Base-by-base conservation (phyloP, 2,113 vertebrate species). In the Diphyllodes magnificus region DNA sequence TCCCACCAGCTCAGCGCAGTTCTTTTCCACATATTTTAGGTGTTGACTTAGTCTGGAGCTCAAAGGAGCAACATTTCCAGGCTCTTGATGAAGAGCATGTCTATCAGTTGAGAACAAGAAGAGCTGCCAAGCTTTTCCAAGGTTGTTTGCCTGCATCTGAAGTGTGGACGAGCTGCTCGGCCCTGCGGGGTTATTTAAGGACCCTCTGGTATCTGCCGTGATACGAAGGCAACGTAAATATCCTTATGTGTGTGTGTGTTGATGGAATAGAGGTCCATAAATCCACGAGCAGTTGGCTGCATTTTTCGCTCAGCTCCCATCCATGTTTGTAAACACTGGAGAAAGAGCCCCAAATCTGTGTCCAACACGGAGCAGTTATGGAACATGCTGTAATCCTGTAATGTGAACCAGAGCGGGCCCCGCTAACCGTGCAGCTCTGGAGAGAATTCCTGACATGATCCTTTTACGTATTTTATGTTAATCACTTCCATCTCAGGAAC, bases 401-500 rank as follows among this genome's bases (percentile, higher is more conserved):
- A 98, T 98, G 95, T 27, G 93, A 98, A 98, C 94, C 98, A 98
- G 98, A 97, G 97, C n/a, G 91, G 82, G 81, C 79, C 79, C 96
- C 56, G 25, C 97, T 96, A 93, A 93, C 96, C 60, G 76, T 92
- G 96, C 95, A 77, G 97, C 96, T 96, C 97, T 96, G 95, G 81
- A 90, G 96, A 97, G 97, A 94, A 97, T 95, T 97, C 96, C 96
- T 98, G 96, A 97, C 97, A 97, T 69, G 97, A 98, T 97, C 96
- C 96, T 97, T 95, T 97, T 97, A 97, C 71, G 78, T 98, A 97
- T 97, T 97, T 96, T 86, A 95, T 97, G 96, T 93, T 98, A 98
- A 98, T 98, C 96, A 96, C 95, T 98, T 98, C 98, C 98, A 98
- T 98, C 97, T 97, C 98, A 68, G 92, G 97, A 97, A 98, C 97